Evolutionary conservation across 2,797 vertebrate species (phyloP), one percentile per base, ranked within the genome.

Genomic region (Coendou prehensilis): DNA sequence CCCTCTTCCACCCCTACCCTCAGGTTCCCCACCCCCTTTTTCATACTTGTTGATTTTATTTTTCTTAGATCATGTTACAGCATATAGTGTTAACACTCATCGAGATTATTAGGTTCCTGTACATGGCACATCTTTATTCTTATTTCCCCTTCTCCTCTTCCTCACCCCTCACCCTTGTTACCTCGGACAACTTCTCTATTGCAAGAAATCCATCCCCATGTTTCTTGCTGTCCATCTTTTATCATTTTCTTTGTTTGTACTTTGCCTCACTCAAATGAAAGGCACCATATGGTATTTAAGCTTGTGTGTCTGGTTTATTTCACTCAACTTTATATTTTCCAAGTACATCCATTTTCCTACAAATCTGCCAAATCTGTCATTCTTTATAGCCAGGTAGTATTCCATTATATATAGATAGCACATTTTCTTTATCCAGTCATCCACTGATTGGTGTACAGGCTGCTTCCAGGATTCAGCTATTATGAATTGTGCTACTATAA

Each of bases 1-100:
- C 1, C 3, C 9, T 26, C 4, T 7, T 41, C 10, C 11, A 14
- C 10, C 47, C 13, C 75, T 9, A 0, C 47, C 28, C 14, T 15
- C 9, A 3, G 6, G 5, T 50, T 33, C 28, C 75, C 26, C 6
- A 30, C 28, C 5, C 41, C 71, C 4, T 73, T 75, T 75, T 47
- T 47, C 41, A 47, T 47, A 47, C 23, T 26, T 47, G 23, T 75
- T 26, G 23, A 26, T 73, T 13, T 73, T 73, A 26, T 45, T 45
- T 73, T 45, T 47, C 71, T 47, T 26, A 47, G 22, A 45, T 47
- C 41, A 45, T 75, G 41, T 26, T 45, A 26, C 26, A 22, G 41
- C 41, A 75, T 28, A 47, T 6, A 26, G 11, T 47, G 41, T 13
- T 75, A 6, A 75, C 41, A 45, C 47, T 47, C 47, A 26, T 47